phyloP scores from a whole-genome alignment of 2,888 invertebrate genomes.

The Zhengitettix transpicula region DNA sequence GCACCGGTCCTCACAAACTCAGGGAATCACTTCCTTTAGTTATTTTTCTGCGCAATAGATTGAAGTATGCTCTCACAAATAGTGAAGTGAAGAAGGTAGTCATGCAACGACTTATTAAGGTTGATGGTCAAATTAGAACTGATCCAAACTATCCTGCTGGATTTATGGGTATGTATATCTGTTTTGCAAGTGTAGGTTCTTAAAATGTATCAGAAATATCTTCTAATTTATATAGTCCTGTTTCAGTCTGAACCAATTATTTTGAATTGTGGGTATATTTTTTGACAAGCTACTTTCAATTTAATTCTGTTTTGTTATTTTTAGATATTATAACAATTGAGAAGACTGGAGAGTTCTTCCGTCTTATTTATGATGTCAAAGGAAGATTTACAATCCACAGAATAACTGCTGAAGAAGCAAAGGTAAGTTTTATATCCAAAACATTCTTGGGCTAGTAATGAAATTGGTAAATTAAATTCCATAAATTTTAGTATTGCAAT shows the following conservation, averaged over 20 bases:
- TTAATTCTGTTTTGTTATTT: constrained; percentile 20
- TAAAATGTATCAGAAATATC: neutral
- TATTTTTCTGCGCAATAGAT: constrained; percentile 89
- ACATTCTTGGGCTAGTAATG: too few relatives aligned
- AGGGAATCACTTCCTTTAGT: constrained; percentile 93
- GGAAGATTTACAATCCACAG: constrained; percentile 95
- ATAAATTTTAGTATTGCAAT: too few relatives aligned
- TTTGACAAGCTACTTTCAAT: too few relatives aligned
- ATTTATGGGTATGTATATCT: constrained; percentile 87
- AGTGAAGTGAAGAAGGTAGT: constrained; percentile 95
- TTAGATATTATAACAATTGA: constrained; percentile 96
- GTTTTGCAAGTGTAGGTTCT: neutral
- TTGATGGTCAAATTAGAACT: constrained; percentile 95
- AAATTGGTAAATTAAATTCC: too few relatives aligned
- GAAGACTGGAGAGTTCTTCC: constrained; percentile 94
- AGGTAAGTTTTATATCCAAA: constrained; percentile 50
- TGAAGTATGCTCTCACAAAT: constrained; percentile 95
- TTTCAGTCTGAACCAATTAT: too few relatives aligned
- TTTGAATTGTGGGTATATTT: too few relatives aligned
- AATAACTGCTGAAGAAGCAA: constrained; percentile 92
- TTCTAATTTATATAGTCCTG: neutral
- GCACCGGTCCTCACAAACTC: constrained; percentile 93
- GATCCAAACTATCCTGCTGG: constrained; percentile 96
- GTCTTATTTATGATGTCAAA: constrained; percentile 96
- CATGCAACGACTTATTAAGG: constrained; percentile 94